Evolutionary conservation across 2,113 vertebrate species (phyloP).

Genomic region (Rallus limicola): DNA sequence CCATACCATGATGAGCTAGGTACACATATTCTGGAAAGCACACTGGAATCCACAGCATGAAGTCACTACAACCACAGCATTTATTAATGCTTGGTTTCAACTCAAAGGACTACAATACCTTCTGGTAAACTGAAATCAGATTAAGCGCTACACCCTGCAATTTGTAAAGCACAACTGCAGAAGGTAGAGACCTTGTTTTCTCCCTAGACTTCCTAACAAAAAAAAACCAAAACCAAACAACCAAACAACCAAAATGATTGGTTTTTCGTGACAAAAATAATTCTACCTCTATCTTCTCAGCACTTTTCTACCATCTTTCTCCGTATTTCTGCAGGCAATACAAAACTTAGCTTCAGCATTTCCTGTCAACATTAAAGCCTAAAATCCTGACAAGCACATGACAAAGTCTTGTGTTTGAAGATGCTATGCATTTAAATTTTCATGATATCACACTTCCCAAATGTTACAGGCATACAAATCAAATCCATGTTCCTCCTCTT

Average conservation of each 20-base stretch:
- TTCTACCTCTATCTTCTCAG: background rate
- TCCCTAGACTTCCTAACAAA: background rate
- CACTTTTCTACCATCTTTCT: background rate
- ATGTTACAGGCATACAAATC: constrained; percentile 51
- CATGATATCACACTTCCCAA: constrained; percentile 57
- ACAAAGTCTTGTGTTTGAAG: constrained; percentile 45
- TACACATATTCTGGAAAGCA: background rate
- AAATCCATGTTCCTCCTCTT: constrained; percentile 5
- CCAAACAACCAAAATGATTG: background rate
- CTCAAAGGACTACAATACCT: background rate
- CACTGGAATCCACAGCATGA: background rate
- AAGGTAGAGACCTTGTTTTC: background rate
- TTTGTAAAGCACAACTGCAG: background rate
- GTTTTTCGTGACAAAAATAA: background rate
- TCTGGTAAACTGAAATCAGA: background rate
- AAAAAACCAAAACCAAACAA: background rate
- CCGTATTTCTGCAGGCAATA: constrained; percentile 32
- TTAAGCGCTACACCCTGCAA: background rate
- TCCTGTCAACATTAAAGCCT: constrained; percentile 42
- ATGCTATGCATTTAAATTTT: constrained; percentile 60
- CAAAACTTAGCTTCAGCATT: constrained; percentile 47
- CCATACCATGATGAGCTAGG: background rate
- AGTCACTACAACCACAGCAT: background rate
- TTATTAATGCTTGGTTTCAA: background rate
- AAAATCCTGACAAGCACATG: constrained; percentile 54